Base-by-base conservation (phyloP, 2,113 vertebrate genomes). In the Loxodonta africana region DNA sequence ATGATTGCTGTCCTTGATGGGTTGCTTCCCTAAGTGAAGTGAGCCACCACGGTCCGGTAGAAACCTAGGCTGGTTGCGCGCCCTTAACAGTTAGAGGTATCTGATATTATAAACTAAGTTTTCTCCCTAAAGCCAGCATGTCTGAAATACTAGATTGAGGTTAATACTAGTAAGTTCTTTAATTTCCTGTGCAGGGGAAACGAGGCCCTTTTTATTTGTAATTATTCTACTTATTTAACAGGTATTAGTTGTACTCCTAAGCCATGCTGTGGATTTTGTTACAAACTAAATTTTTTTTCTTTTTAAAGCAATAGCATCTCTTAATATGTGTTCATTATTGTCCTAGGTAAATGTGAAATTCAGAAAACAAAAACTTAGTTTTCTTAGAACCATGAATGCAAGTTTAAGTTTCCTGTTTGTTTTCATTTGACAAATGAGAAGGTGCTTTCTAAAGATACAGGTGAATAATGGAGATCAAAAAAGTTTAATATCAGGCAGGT, bases 291-390 rank as follows among this genome's bases (percentile, higher is more conserved):
- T 65, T 21, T 46, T 53, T 41, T 88, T 21, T 46, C 46, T 41
- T 88, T 73, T 53, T 85, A 37, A n/a, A 88, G 41, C 21, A 83
- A 18, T 57, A 57, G 7, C n/a, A 76, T 91, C 53, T 77, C 1
- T 87, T 73, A 33, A 33, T 74, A n/a, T 84, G n/a, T 57, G 26
- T 85, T 84, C 15, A 37, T 95, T 93, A 86, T 89, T 95, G 14
- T 12, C 60, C 48, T 88, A 90, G 48, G 37, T 90, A 92, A 81
- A 88, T 73, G 33, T 46, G 18, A 37, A 65, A 67, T 90, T 93
- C 65, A 80, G 89, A 69, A 85, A 76, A 71, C 25, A 77, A 89
- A 78, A 91, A 44, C 8, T 3, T 12, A 46, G 1, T 86, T 86
- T 91, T 91, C 60, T 88, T 86, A 88, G 33, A 76, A 30, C 81